Evolutionary conservation across 2,797 vertebrate species (phyloP).

Genomic region (Pteronotus mesoamericanus): DNA sequence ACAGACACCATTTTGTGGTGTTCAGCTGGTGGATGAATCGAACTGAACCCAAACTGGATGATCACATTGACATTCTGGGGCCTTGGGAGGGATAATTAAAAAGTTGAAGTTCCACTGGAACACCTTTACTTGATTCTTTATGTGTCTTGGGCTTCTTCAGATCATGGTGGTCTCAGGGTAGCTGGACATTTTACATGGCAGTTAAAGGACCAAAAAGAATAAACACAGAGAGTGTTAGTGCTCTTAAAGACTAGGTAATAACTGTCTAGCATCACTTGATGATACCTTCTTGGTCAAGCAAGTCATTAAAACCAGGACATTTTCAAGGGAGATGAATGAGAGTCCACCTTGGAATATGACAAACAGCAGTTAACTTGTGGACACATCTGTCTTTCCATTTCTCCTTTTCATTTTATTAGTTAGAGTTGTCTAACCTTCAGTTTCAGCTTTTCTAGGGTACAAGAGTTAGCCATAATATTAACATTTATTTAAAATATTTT

Average conservation of each 20-base stretch:
- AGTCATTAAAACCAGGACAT: background rate
- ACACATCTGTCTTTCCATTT: background rate
- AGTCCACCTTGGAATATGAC: background rate
- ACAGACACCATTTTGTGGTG: background rate
- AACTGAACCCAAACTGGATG: background rate
- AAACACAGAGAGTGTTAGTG: background rate
- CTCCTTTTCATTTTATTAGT: background rate
- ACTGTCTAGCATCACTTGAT: background rate
- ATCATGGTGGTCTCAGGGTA: background rate
- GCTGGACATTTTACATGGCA: background rate
- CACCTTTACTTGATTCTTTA: background rate
- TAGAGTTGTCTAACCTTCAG: background rate
- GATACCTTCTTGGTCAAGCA: background rate
- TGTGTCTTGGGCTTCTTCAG: background rate
- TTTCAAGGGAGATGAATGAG: background rate
- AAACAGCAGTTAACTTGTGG: background rate
- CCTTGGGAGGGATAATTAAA: rapidly evolving
- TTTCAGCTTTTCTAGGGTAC: background rate
- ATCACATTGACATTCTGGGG: background rate
- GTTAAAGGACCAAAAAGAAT: background rate
- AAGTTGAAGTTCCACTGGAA: background rate
- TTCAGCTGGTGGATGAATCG: background rate
- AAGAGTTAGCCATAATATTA: background rate
- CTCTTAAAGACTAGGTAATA: background rate
- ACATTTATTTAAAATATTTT: background rate